Conservation (phyloP, 1,140 invertebrate species). For the Agrypnia vestita region DNA sequence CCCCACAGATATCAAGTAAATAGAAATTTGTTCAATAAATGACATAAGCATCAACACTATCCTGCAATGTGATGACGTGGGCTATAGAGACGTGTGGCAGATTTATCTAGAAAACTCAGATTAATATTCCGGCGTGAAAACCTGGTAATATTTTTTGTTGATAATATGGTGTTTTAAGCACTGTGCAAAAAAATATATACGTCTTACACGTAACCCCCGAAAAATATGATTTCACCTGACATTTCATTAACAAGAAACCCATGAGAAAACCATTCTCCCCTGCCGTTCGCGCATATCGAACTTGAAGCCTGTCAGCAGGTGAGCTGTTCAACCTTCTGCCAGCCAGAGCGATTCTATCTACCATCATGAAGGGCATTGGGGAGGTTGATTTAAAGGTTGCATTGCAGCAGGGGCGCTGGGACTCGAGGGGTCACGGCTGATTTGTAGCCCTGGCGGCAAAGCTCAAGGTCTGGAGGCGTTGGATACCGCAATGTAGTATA, state of each 20-base stretch:
- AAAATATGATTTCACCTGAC: background rate
- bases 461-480: background rate
- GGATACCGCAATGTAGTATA: too few species aligned
- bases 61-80: too few species aligned
- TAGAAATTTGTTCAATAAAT: too few species aligned
- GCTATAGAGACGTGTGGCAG: too few species aligned
- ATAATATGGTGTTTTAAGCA: too few species aligned
- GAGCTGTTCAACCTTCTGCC: slow-evolving; percentile 6
- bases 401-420: background rate
- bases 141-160: too few species aligned
- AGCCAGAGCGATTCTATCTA: slow-evolving; percentile 1
- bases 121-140: too few species aligned
- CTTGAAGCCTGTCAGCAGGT: slow-evolving; percentile 22
- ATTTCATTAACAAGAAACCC: slow-evolving; percentile 32
- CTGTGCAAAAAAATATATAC: too few species aligned
- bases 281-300: slow-evolving; percentile 1
- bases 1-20: too few species aligned
- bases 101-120: too few species aligned
- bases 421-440: slow-evolving; percentile 16
- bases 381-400: slow-evolving; percentile 29
- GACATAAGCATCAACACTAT: too few species aligned
- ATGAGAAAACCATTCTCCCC: background rate
- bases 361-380: slow-evolving; percentile 1
- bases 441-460: background rate
- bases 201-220: too few species aligned